These are phyloP conservation scores for Prostheceraeus crozeri DNA, from an alignment of 2,888 invertebrate species.

Conservation along the genomic window DNA sequence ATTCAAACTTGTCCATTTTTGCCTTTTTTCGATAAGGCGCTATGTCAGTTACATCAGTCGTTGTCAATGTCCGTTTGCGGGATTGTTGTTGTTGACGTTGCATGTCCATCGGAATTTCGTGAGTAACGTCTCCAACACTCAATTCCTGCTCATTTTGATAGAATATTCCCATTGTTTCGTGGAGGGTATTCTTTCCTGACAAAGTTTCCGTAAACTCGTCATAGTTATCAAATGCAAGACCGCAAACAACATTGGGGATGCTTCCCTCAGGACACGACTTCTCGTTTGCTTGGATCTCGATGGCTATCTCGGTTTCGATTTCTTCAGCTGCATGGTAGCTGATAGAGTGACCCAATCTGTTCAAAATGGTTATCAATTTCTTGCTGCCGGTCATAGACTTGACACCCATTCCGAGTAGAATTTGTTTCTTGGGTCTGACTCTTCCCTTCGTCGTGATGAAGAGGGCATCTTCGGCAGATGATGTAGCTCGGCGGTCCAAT, in stretches of 20 bases:
- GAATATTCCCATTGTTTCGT: background rate
- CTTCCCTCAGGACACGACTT: background rate
- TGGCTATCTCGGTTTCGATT: conserved; percentile 32
- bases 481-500: conserved; percentile 33
- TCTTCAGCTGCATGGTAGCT: conserved; percentile 35
- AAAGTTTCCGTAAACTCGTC: conserved; percentile 10
- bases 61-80: no score
- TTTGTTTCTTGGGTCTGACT: conserved; percentile 35
- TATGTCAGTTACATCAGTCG: no score
- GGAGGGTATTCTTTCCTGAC: conserved; percentile 16
- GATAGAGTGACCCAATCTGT: conserved; percentile 36
- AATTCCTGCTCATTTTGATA: no score
- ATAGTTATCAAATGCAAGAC: conserved; percentile 15
- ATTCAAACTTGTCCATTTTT: no score
- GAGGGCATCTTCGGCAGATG: conserved; percentile 36
- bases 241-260: background rate
- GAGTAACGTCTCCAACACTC: no score
- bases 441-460: conserved; percentile 26
- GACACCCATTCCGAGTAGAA: conserved; percentile 31
- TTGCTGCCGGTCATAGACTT: conserved; percentile 39
- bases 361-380: conserved; percentile 35
- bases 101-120: no score
- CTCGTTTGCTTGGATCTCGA: conserved; percentile 6
- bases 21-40: no score
- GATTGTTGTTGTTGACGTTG: no score